Conservation (phyloP, 1,140 invertebrate species). For the Ips nitidus region DNA sequence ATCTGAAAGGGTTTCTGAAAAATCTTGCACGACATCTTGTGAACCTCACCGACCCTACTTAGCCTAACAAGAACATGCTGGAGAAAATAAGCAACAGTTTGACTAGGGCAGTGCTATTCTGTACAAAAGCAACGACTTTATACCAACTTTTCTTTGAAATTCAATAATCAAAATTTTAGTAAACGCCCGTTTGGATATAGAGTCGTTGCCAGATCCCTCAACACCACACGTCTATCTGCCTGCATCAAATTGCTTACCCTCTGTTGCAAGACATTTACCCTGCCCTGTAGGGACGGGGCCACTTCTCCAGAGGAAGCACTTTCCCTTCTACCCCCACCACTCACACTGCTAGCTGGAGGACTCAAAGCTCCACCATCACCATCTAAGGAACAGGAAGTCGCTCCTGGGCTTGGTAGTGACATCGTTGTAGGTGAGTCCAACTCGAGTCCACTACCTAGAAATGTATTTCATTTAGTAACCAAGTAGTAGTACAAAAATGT, state of each 20-base stretch:
- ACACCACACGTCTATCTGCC: conserved; percentile 36
- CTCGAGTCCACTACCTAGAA: conserved; percentile 62
- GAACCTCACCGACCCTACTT: no score
- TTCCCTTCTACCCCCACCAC: conserved; percentile 55
- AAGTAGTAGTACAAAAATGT: background rate
- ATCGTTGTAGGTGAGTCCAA: conserved; percentile 76
- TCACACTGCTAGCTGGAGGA: conserved; percentile 62
- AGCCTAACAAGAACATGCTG: background rate
- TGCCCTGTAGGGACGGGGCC: conserved; percentile 57
- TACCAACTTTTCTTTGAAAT: background rate
- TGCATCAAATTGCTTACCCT: conserved; percentile 70
- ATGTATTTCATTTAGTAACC: background rate
- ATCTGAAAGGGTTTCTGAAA: no score
- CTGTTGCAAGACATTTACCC: conserved; percentile 79
- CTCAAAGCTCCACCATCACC: conserved; percentile 59
- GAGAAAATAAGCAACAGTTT: conserved; percentile 49
- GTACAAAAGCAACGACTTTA: conserved; percentile 9
- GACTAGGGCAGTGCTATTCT: conserved; percentile 58
- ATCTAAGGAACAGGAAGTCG: conserved; percentile 68
- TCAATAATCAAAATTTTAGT: no score
- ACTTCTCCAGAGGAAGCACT: conserved; percentile 45
- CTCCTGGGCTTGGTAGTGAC: conserved; percentile 73
- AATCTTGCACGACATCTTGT: no score
- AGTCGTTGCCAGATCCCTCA: background rate
- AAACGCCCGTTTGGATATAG: background rate